Evolutionary conservation across 2,113 vertebrate genomes (phyloP).

Genomic region (Heloderma charlesbogerti): DNA sequence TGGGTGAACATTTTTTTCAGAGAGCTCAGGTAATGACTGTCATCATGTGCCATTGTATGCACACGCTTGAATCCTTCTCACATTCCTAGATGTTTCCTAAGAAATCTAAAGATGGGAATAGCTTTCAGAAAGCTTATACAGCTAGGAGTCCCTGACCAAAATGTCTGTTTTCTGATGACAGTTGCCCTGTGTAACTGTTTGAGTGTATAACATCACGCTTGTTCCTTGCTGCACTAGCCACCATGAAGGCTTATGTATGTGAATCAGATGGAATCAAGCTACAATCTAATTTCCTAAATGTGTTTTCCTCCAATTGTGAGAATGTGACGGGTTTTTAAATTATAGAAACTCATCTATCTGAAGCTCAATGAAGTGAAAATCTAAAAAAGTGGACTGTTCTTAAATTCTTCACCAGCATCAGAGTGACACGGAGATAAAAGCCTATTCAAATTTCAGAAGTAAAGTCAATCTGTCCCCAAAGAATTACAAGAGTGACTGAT

Average conservation of each 20-base stretch:
- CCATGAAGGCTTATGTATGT: constrained; percentile 43
- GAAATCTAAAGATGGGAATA: constrained; percentile 16
- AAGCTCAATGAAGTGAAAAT: constrained; percentile 66
- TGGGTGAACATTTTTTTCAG: background rate
- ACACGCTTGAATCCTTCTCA: background rate
- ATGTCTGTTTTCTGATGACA: constrained; percentile 12
- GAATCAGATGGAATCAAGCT: constrained; percentile 62
- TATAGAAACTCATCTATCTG: constrained; percentile 58
- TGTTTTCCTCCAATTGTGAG: constrained; percentile 45
- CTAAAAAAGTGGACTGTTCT: constrained; percentile 52
- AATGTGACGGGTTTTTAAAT: constrained; percentile 64
- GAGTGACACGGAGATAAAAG: constrained; percentile 53
- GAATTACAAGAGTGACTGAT: constrained; percentile 32
- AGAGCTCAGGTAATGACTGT: background rate
- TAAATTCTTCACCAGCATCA: constrained; percentile 52
- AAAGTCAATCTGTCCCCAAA: constrained; percentile 61
- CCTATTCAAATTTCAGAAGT: constrained; percentile 57
- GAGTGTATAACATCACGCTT: constrained; percentile 18
- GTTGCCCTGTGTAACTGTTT: constrained; percentile 26
- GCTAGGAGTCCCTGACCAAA: constrained; percentile 32
- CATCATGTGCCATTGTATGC: background rate
- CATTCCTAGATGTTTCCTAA: background rate
- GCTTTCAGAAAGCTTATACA: constrained; percentile 15
- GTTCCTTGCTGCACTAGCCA: constrained; percentile 34
- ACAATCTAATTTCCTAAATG: constrained; percentile 64